Evolutionary conservation across 2,888 invertebrate genomes (phyloP).

Genomic region (Pollenia griseotomentosa): DNA sequence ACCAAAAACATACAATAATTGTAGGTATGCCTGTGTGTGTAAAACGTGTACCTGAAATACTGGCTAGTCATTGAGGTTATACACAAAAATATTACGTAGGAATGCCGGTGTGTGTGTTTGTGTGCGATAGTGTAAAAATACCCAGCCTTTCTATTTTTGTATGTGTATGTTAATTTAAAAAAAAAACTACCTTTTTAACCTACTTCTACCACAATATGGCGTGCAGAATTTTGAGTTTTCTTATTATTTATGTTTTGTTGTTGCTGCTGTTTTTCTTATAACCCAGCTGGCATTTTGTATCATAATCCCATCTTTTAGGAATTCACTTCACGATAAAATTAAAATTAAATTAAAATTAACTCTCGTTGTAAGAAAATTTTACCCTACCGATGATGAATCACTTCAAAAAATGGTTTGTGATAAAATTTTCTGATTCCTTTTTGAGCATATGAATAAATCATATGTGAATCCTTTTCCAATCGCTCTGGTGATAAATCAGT

Average conservation of each 20-base stretch:
- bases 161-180: slow-evolving; percentile 5
- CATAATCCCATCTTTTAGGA: no score
- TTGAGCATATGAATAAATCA: no score
- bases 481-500: no score
- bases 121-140: background rate
- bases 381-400: no score
- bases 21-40: background rate
- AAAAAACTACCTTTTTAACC: slow-evolving; percentile 67
- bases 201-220: slow-evolving; percentile 67
- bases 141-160: background rate
- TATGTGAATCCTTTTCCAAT: no score
- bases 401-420: no score
- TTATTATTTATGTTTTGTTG: slow-evolving; percentile 28
- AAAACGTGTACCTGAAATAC: background rate
- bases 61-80: slow-evolving; percentile 37
- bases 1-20: no score
- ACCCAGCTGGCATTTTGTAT: no score
- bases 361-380: no score
- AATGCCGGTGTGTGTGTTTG: background rate
- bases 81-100: background rate
- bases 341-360: no score
- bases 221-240: slow-evolving; percentile 49
- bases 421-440: no score
- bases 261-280: background rate
- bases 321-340: no score